Percentiles rank a stretch among this genome's conserved stretches.
phyloP scores from a whole-genome alignment of 2,113 vertebrate genomes.

The Pundamilia nyererei region DNA sequence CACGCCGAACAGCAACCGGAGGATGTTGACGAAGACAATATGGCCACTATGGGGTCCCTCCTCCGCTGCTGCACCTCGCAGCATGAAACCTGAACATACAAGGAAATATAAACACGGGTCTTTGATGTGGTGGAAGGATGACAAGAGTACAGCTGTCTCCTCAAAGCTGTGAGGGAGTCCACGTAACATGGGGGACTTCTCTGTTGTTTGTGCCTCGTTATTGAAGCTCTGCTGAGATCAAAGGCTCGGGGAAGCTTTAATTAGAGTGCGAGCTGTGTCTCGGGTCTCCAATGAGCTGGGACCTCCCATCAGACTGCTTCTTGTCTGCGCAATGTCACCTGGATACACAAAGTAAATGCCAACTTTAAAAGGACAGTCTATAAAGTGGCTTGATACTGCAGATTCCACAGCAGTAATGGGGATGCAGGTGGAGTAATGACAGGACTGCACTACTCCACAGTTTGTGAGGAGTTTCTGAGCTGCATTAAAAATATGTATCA shows the following conservation, averaged over 20 bases:
- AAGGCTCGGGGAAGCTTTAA: constrained; percentile 55
- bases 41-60: background rate
- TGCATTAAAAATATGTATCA: background rate
- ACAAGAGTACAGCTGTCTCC: constrained; percentile 51
- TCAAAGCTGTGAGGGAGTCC: constrained; percentile 1
- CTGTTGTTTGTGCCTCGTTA: constrained; percentile 51
- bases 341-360: constrained; percentile 5
- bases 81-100: constrained; percentile 10
- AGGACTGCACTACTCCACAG: background rate
- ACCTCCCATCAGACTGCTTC: constrained; percentile 44
- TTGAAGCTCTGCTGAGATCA: constrained; percentile 57
- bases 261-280: constrained; percentile 54
- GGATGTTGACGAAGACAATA: constrained; percentile 11
- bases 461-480: background rate
- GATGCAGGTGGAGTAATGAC: background rate
- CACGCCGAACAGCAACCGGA: background rate
- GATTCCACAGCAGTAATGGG: background rate
- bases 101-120: constrained; percentile 25
- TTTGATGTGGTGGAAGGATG: constrained; percentile 51
- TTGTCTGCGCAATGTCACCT: constrained; percentile 42
- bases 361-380: background rate
- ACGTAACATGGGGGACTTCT: constrained; percentile 28
- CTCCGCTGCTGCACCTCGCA: background rate
- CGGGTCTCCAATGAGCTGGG: constrained; percentile 31
- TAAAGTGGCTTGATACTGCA: background rate